Base-by-base conservation (phyloP, 1,140 invertebrate genomes). In the Drosophila albomicans region DNA sequence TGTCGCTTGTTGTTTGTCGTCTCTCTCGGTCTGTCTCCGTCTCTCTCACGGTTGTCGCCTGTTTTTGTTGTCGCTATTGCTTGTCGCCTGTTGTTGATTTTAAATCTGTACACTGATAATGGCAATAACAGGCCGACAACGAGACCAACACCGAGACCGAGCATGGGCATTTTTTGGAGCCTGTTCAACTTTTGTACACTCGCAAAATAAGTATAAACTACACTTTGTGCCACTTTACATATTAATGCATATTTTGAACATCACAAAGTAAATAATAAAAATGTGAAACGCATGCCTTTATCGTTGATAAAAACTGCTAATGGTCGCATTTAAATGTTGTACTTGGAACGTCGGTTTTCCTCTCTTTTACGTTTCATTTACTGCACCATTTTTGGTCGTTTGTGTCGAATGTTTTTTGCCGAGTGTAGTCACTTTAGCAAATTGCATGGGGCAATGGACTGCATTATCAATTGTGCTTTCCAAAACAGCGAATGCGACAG, bases 381-480 rank as follows among this genome's bases (percentile, higher is more conserved):
- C 41, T 43, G 4, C n/a, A 4, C 41, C n/a, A 43, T 13, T 43
- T 43, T 13, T 3, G 41, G 41, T 43, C 41, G 41, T 43, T 43
- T 43, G 41, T 13, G 41, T 13, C n/a, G 41, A n/a, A 13, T 43
- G 41, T 13, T 43, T 43, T 43, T 43, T 13, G n/a, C n/a, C 11
- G 11, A 43, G 41, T 43, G 41, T 43, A 43, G 82, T 78, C 82
- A 86, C 82, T 86, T 86, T 85, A 85, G 78, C 70, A 86, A 85
- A 85, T 85, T 85, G 82, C 75, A 78, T 86, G 38, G 62, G 75
- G 70, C 75, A 86, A 86, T 86, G 75, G 70, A 85, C 74, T 85
- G 81, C 82, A 78, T 85, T 85, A 85, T 85, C 82, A 85, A 85
- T 84, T 84, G 85, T 78, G 79, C 69, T 78, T 81, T 71, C 72